Evolutionary conservation across 2,888 invertebrate genomes (phyloP).

Genomic region (Drosophila vallismaia): DNA sequence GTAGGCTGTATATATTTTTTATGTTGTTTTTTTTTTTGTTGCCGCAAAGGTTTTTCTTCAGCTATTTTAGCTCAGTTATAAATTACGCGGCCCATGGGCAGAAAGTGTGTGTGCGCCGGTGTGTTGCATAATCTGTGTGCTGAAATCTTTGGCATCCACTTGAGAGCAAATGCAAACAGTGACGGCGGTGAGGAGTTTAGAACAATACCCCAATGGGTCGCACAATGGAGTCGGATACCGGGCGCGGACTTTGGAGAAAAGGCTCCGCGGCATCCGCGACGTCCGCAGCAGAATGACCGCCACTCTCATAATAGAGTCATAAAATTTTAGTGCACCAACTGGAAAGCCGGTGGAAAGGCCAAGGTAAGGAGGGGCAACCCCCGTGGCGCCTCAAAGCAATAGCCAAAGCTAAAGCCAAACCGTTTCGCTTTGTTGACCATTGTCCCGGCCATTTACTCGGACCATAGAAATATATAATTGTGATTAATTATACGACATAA

Average conservation of each 20-base stretch:
- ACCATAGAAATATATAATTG: constrained; percentile 77
- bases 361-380: constrained; percentile 47
- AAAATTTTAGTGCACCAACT: constrained; percentile 76
- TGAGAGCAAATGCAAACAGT: constrained; percentile 55
- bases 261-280: constrained; percentile 1
- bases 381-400: constrained; percentile 61
- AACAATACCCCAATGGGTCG: constrained; percentile 56
- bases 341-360: constrained; percentile 38
- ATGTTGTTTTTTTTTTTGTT: constrained; percentile 29
- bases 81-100: constrained; percentile 69
- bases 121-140: constrained; percentile 68
- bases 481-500: constrained; percentile 79
- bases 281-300: constrained; percentile 57
- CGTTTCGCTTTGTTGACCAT: constrained; percentile 78
- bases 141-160: constrained; percentile 76
- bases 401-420: constrained; percentile 12
- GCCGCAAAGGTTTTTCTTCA: constrained; percentile 61
- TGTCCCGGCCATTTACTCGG: constrained; percentile 70
- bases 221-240: constrained; percentile 52
- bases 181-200: constrained; percentile 41
- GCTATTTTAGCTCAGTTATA: constrained; percentile 75
- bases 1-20: constrained; percentile 1
- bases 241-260: constrained; percentile 21
- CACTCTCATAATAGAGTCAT: constrained; percentile 79
- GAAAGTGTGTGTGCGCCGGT: constrained; percentile 36